These are phyloP conservation scores for Nannoperca australis DNA, from an alignment of 2,797 vertebrate genomes.

Conservation along the genomic window DNA sequence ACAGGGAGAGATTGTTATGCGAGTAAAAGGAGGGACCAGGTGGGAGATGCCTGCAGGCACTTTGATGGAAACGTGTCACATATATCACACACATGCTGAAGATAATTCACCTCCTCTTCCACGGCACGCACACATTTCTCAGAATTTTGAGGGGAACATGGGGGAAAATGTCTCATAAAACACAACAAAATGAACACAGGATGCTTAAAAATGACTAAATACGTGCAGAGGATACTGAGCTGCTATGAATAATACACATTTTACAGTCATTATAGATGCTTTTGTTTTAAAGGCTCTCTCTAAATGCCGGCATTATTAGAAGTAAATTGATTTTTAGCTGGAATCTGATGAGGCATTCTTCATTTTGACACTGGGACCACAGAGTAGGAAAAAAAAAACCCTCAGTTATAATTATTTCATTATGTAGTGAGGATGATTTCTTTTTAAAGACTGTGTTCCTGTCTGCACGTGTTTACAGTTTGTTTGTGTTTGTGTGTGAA, in stretches of 20 bases:
- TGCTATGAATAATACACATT: conserved; percentile 7
- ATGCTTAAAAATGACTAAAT: conserved; percentile 25
- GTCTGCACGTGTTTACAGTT: conserved; percentile 4
- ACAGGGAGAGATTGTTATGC: conserved; percentile 17
- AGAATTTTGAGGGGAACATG: conserved; percentile 13
- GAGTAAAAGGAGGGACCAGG: conserved; percentile 34
- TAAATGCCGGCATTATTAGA: conserved; percentile 23
- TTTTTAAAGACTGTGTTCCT: background rate
- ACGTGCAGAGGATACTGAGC: conserved; percentile 4
- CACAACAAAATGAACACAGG: conserved; percentile 12
- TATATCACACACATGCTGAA: conserved; percentile 56
- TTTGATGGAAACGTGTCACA: conserved; percentile 74
- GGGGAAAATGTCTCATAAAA: conserved; percentile 12
- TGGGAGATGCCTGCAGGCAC: conserved; percentile 67
- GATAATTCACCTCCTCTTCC: conserved; percentile 46
- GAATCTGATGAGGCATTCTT: conserved; percentile 27
- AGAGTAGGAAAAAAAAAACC: background rate
- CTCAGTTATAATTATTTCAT: conserved; percentile 15
- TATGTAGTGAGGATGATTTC: background rate
- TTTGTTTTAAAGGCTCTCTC: conserved; percentile 8
- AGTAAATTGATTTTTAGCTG: conserved; percentile 24
- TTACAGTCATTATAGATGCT: conserved; percentile 2
- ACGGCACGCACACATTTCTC: conserved; percentile 25
- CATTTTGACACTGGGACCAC: conserved; percentile 11
- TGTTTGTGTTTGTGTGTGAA: conserved; percentile 14